Evolutionary conservation across 2,113 vertebrate genomes (phyloP), one percentile per base, ranked within the genome.

Genomic region (Upupa epops): DNA sequence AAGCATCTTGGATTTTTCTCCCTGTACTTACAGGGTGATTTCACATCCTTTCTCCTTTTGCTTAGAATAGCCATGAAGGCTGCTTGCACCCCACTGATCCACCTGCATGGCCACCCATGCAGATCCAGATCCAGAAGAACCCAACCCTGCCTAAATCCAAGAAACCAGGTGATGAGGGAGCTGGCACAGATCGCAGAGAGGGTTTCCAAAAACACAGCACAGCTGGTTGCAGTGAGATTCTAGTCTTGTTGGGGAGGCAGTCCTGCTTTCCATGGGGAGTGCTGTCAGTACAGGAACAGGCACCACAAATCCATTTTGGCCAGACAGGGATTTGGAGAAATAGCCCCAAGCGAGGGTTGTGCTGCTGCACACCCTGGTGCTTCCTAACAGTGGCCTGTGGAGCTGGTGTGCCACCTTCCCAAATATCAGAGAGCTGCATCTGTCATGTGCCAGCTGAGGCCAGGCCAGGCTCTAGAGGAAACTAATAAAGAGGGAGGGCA

Each of bases 51-150:
- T 11, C 17, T 60, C 26, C 26, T 48, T 60, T 48, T 21, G 17
- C 58, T 45, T 46, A 83, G 20, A 51, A 6, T 28, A 71, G 59
- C 24, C 32, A 16, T 0, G 1, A 17, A 40, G 46, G 19, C 51
- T 36, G 36, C 42, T 32, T 40, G 60, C 36, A 18, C 29, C 46
- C 45, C 6, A 2, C 83, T 80, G 81, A 40, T 28, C 49, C 40
- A 46, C 68, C 20, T 31, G 31, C 49, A 6, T 0, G 0, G 29
- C 28, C 1, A 2, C 46, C 55, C 2, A 0, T 16, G 34, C 31
- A 42, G 45, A 5, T 60, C 29, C 31, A 7, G 40, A 40, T 15
- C 42, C 68, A 88, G 63, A 68, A 68, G 59, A n/a, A 46, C 31
- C 60, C 6, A 3, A 9, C 21, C 2, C 69, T 7, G 4, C 11